phyloP scores from a whole-genome alignment of 2,113 vertebrate genomes.

The Emydura subglobosa region DNA sequence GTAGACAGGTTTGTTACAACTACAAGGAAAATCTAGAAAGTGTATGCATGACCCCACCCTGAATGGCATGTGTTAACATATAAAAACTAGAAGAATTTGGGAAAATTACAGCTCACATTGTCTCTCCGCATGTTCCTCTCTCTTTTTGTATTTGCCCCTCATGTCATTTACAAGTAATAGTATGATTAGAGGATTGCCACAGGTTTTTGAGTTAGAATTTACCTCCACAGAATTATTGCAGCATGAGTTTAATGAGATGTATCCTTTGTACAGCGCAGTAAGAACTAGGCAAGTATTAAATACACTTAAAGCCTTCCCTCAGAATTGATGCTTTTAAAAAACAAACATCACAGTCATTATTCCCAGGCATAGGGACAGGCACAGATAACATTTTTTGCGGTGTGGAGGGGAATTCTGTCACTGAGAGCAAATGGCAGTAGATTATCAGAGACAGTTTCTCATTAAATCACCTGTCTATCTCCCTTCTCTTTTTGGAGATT shows the following conservation, averaged over 20 bases:
- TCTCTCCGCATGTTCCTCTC: neutral
- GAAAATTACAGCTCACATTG: neutral
- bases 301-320: too few relatives aligned
- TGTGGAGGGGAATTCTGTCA: neutral
- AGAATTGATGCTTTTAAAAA: too few relatives aligned
- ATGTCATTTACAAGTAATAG: neutral
- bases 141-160: neutral
- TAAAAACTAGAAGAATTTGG: neutral
- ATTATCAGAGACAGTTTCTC: neutral
- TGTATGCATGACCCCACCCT: neutral
- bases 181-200: conserved; percentile 6
- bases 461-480: neutral
- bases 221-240: conserved; percentile 11
- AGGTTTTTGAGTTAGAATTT: conserved; percentile 36
- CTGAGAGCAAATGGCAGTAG: neutral
- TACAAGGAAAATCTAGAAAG: conserved; percentile 7
- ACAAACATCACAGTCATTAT: neutral
- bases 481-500: too few relatives aligned
- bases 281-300: too few relatives aligned
- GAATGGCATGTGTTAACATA: neutral
- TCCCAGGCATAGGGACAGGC: neutral
- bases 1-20: neutral
- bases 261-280: neutral
- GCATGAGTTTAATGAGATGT: neutral
- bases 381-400: neutral